These are phyloP conservation scores for Thalpophila matura DNA, from an alignment of 2,888 invertebrate genomes.

Conservation along the genomic window DNA sequence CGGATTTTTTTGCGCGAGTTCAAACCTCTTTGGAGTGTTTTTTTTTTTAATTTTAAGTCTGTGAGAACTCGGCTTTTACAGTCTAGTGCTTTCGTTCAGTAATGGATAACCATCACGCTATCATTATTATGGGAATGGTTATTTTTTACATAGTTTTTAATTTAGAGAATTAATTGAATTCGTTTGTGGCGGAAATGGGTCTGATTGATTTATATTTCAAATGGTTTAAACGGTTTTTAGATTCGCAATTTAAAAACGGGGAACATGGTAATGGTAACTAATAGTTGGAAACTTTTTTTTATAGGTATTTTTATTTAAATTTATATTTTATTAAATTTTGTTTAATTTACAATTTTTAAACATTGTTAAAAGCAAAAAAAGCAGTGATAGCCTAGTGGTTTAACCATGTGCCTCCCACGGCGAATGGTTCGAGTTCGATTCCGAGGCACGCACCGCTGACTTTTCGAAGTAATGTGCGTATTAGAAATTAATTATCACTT, in stretches of 20 bases:
- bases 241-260: conserved; percentile 4
- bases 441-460: too few species aligned
- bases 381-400: too few species aligned
- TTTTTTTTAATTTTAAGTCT: conserved; percentile 66
- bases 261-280: not conserved
- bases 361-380: too few species aligned
- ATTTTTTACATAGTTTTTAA: conserved; percentile 32
- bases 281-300: conserved; percentile 8
- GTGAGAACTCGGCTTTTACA: conserved; percentile 81
- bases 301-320: not conserved
- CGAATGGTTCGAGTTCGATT: too few species aligned
- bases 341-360: too few species aligned
- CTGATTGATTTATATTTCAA: conserved; percentile 31
- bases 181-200: conserved; percentile 30
- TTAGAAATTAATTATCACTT: not conserved
- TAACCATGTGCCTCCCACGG: too few species aligned
- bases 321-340: too few species aligned
- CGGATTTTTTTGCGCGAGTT: conserved; percentile 83
- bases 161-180: conserved; percentile 41
- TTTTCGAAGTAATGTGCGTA: too few species aligned
- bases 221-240: conserved; percentile 35
- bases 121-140: conserved; percentile 51
- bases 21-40: conserved; percentile 68
- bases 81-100: conserved; percentile 76
- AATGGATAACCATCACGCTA: conserved; percentile 68